These are phyloP conservation scores for Liposcelis brunnea DNA, from an alignment of 2,888 invertebrate genomes.

Conservation along the genomic window DNA sequence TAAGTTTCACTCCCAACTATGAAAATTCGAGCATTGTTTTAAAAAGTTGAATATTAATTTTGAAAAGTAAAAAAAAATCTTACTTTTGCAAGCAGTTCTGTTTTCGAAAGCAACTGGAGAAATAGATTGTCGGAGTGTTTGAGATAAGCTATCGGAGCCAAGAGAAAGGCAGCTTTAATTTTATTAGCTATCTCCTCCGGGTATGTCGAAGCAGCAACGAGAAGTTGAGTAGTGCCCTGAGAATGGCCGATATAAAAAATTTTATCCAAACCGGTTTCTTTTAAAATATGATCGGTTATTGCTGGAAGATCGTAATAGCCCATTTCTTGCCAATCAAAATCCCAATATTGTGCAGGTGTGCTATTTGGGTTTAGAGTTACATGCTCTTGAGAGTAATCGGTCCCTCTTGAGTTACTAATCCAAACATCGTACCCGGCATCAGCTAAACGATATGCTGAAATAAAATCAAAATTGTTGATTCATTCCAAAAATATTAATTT, in stretches of 20 bases:
- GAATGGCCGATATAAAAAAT: slow-evolving; percentile 76
- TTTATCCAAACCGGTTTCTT: slow-evolving; percentile 30
- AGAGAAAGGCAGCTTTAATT: slow-evolving; percentile 19
- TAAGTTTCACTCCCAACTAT: no score
- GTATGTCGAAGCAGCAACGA: slow-evolving; percentile 24
- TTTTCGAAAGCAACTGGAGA: neutral
- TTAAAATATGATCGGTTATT: slow-evolving; percentile 50
- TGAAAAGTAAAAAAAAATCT: no score
- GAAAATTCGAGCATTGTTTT: no score
- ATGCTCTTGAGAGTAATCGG: slow-evolving; percentile 54
- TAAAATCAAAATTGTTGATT: no score
- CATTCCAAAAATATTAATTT: no score
- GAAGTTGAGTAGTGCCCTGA: slow-evolving; percentile 69
- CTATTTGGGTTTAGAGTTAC: slow-evolving; percentile 32
- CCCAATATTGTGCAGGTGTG: slow-evolving; percentile 35
- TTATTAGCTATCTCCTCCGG: slow-evolving; percentile 18
- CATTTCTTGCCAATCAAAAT: slow-evolving; percentile 74
- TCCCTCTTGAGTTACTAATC: slow-evolving; percentile 72
- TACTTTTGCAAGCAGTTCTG: no score
- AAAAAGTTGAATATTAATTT: no score
- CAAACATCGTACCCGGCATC: slow-evolving; percentile 60
- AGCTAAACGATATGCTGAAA: no score
- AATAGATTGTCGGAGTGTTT: neutral
- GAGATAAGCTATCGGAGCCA: slow-evolving; percentile 22
- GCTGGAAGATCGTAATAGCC: slow-evolving; percentile 75